Evolutionary conservation across 1,140 invertebrate species (phyloP).

Genomic region (Triops longicaudatus): DNA sequence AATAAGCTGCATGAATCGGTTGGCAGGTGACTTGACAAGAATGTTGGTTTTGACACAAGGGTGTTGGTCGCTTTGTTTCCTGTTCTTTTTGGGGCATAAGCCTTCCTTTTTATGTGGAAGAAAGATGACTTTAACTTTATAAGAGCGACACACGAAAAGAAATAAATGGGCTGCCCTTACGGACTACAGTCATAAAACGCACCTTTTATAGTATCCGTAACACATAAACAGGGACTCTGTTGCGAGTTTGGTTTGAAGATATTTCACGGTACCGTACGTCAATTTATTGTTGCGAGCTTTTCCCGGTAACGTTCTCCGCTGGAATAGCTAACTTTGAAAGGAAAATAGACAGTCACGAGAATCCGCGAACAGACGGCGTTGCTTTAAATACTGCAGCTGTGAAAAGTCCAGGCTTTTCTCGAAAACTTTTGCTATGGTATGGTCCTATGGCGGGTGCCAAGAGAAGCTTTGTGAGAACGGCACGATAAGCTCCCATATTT

Average conservation of each 20-base stretch:
- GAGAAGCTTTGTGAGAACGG: too few relatives aligned
- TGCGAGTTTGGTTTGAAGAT: neutral
- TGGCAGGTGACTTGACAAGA: neutral
- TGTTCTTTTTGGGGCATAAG: neutral
- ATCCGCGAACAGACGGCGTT: neutral
- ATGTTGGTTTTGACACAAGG: neutral
- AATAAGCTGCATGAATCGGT: neutral
- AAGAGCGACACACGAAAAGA: neutral
- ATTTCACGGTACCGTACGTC: neutral
- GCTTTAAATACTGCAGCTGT: neutral
- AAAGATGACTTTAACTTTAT: neutral
- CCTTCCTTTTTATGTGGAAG: neutral
- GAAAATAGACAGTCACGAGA: neutral
- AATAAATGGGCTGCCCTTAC: neutral
- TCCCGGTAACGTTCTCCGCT: neutral
- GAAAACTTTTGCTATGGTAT: neutral
- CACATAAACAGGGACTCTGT: neutral
- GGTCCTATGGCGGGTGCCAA: neutral
- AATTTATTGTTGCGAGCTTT: neutral
- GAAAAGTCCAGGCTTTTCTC: neutral
- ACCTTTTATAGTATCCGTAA: neutral
- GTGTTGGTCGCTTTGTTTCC: constrained; percentile 2
- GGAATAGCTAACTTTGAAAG: neutral
- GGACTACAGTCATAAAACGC: neutral
- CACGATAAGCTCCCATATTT: too few relatives aligned